These are phyloP conservation scores for Trichonephila clavipes DNA, from an alignment of 1,140 invertebrate genomes.

Conservation along the genomic window DNA sequence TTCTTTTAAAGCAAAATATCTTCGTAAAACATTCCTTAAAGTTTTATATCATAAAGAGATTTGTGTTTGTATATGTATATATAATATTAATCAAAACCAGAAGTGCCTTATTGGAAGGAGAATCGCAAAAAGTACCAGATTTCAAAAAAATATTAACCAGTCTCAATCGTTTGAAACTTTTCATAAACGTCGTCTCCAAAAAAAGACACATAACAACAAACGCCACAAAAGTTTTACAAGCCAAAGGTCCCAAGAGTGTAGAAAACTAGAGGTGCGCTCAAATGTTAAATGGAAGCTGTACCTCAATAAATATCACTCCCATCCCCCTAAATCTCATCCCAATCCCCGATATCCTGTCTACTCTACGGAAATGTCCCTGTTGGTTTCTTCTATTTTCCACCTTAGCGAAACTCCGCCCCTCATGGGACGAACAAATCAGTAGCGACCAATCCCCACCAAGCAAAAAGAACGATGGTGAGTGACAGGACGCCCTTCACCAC, in stretches of 20 bases:
- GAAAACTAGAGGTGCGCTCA: neutral
- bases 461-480: slow-evolving; percentile 65
- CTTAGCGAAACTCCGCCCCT: slow-evolving; percentile 51
- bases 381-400: slow-evolving; percentile 64
- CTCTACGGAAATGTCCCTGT: slow-evolving; percentile 59
- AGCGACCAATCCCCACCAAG: slow-evolving; percentile 14
- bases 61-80: no score
- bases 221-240: no score
- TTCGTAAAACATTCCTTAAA: no score
- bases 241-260: neutral
- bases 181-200: no score
- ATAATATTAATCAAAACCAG: no score
- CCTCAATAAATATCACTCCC: slow-evolving; percentile 45
- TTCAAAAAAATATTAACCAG: no score
- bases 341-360: slow-evolving; percentile 50
- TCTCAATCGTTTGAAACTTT: no score
- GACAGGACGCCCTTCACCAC: slow-evolving; percentile 50
- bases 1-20: no score
- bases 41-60: no score
- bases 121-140: no score
- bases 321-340: slow-evolving; percentile 1
- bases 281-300: slow-evolving; percentile 1
- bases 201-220: no score
- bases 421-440: slow-evolving; percentile 69
- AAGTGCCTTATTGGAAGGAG: no score